A percentile compares a stretch with the other conserved stretches of the same genome.
Evolutionary conservation across 2,113 vertebrate species (phyloP).

Genomic region (Lynx canadensis): DNA sequence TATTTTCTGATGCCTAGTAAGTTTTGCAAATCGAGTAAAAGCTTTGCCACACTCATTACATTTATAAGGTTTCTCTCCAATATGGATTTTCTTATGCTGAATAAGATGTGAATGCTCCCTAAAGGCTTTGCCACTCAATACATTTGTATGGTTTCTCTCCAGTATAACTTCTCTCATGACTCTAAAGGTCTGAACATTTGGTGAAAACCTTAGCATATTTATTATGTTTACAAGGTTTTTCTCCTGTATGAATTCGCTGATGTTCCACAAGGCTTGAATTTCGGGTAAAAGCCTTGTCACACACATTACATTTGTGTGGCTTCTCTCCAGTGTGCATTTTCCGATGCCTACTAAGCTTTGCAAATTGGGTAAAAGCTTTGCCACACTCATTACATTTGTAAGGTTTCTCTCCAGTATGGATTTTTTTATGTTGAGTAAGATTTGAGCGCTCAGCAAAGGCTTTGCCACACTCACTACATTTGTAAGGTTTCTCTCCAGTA

Average conservation of each 20-base stretch:
- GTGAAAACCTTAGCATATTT: neutral
- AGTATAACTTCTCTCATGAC: neutral
- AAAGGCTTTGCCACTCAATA: neutral
- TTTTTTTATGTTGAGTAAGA: constrained; percentile 31
- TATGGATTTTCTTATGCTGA: neutral
- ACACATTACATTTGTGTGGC: neutral
- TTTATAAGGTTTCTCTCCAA: neutral
- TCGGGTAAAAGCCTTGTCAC: neutral
- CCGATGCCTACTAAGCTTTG: neutral
- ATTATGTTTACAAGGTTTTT: neutral
- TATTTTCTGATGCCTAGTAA: neutral
- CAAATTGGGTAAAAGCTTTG: constrained; percentile 69
- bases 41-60: neutral
- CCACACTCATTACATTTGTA: neutral
- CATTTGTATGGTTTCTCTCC: neutral
- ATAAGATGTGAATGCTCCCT: neutral
- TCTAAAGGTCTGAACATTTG: neutral
- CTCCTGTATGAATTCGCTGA: neutral
- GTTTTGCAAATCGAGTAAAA: neutral
- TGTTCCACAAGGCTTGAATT: neutral
- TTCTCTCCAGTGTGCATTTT: neutral
- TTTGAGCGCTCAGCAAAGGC: constrained; percentile 29
- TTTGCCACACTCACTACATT: constrained; percentile 43
- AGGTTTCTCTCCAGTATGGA: constrained; percentile 41
- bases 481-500: neutral